Base-by-base conservation (phyloP, 2,888 invertebrate species). In the Sycophila texana region DNA sequence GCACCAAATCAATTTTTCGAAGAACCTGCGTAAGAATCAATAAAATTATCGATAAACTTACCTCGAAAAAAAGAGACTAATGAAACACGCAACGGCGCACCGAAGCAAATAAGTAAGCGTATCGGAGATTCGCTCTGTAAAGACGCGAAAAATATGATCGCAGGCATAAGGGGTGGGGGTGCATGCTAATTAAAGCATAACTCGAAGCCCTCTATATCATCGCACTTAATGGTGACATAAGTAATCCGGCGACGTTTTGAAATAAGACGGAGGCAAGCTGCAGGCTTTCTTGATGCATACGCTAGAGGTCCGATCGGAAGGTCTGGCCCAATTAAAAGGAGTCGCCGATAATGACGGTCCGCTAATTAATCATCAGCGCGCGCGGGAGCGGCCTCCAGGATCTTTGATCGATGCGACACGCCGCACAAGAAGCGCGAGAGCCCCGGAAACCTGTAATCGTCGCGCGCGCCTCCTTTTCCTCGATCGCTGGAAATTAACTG, bases 131-230 rank as follows among this genome's bases (percentile, higher is more conserved):
- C 26, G 26, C 16, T 60, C 39, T 1, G 39, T 60, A 60, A 22
- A 60, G 14, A 13, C 14, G 14, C 22, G 16, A 26, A 26, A 74
- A 74, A 74, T 65, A 65, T 57, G 51, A 65, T 47, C 55, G 63
- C 10, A 18, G 30, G 39, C 55, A 53, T n/a, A n/a, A 18, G 26
- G 1, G 26, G 26, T 10, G 7, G 70, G n/a, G 70, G 63, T 66
- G 26, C 49, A 5, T 12, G 58, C 61, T 73, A 78, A 78, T 78
- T 78, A 74, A 78, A 78, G 67, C 68, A 78, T 73, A 73, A 73
- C 68, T 78, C 61, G 20, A 53, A 55, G 26, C 55, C 16, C 55
- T 55, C 49, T 55, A 70, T 26, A n/a, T 66, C 74, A 30, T 22
- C 12, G 30, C 18, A 7, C 58, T 71, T 60, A 75, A 79, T 79